Base-by-base conservation (phyloP, 2,797 vertebrate species). In the Tarsius wallacei region DNA sequence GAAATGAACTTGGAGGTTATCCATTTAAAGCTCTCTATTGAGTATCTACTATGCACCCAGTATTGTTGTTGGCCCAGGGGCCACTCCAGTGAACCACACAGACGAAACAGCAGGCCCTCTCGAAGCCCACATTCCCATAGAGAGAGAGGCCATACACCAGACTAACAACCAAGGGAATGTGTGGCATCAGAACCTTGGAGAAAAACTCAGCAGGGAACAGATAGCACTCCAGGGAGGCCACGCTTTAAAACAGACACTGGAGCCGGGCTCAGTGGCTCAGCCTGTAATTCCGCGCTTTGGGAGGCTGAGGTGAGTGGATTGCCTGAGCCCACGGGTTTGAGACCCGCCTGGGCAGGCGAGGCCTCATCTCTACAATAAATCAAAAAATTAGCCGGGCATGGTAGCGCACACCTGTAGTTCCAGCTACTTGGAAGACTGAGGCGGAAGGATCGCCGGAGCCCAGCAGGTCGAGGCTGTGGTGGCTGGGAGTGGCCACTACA, bases 101-200 rank as follows among this genome's bases (percentile, higher is more conserved):
- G n/a, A 80, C 11, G 16, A 70, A 77, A 42, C 9, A 36, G 10
- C 1, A 0, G 4, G 22, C 28, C 64, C n/a, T 89, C 47, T 53
- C 47, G n/a, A 55, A 92, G 49, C 63, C 51, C 24, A 22, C 9
- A 0, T 16, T 90, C 57, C 68, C 63, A 31, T 5, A 2, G 7
- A 80, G n/a, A 73, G 51, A 85, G 51, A 57, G 42, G 26, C 55
- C 63, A 9, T 61, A 55, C 51, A 42, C 16, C 19, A 57, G 77
- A 55, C 10, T 57, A 49, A 55, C 24, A 47, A 82, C 42, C 42
- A 42, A 70, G 36, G 13, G 49, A 59, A 73, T 21, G 2, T 14
- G 14, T 47, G 49, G 0, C 17, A 22, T 31, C 42, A 0, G 1
- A 57, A 63, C 33, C 2, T 0, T 15, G 57, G 73, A 74, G 51